These are phyloP conservation scores for Ceramica pisi DNA, from an alignment of 2,888 invertebrate species.

Conservation along the genomic window DNA sequence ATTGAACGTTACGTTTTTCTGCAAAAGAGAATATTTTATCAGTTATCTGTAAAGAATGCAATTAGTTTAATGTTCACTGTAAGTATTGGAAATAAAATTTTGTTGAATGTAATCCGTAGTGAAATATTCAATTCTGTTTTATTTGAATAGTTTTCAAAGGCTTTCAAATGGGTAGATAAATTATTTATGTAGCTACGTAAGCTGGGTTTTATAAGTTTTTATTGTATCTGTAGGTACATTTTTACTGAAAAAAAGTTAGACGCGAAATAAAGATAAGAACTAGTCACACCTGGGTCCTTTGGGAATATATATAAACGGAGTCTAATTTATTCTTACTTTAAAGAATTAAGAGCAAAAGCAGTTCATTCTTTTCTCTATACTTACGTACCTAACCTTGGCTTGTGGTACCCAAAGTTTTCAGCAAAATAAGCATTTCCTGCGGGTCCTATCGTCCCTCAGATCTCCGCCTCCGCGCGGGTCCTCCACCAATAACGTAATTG, in stretches of 20 bases:
- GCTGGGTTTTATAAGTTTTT: background rate
- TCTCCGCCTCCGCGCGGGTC: background rate
- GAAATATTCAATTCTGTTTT: slow-evolving; percentile 27
- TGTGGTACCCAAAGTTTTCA: background rate
- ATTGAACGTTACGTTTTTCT: slow-evolving; percentile 30
- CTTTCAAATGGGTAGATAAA: slow-evolving; percentile 4
- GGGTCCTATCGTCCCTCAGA: background rate
- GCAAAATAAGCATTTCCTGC: background rate
- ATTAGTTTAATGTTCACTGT: slow-evolving; percentile 38
- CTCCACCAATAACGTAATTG: slow-evolving; percentile 23
- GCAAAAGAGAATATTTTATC: slow-evolving; percentile 46
- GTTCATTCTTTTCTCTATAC: background rate
- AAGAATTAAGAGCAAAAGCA: background rate
- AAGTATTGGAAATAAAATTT: slow-evolving; percentile 32
- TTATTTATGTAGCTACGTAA: slow-evolving; percentile 7
- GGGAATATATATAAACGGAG: background rate
- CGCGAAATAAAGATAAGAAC: background rate
- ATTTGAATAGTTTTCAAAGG: slow-evolving; percentile 34
- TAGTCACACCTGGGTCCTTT: background rate
- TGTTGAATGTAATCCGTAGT: slow-evolving; percentile 10
- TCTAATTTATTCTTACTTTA: background rate
- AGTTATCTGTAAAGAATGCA: slow-evolving; percentile 35
- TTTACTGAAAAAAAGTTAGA: background rate
- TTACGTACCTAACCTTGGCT: background rate
- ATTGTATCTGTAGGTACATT: background rate